Conservation (phyloP, 2,113 vertebrate genomes). For the Cyphomyrus plagiostoma region DNA sequence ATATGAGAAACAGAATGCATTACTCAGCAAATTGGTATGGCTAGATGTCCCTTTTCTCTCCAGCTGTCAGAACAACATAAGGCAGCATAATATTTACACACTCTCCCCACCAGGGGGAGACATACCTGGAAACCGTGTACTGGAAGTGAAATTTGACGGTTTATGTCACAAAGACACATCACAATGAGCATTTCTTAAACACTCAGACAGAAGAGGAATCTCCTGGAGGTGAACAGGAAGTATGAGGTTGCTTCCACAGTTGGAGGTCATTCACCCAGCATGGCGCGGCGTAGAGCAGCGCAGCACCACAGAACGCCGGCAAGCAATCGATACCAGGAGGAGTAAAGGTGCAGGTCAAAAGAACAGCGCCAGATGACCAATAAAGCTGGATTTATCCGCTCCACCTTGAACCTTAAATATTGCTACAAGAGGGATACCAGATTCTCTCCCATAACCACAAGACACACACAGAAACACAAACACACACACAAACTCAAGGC, state of each 20-base stretch:
- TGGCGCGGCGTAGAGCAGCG: neutral
- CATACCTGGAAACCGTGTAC: neutral
- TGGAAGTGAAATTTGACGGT: neutral
- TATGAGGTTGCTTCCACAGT: neutral
- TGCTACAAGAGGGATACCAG: neutral
- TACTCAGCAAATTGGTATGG: neutral
- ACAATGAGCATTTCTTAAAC: neutral
- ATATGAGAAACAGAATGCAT: neutral
- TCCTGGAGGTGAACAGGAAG: neutral
- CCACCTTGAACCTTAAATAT: neutral
- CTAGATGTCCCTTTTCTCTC: neutral
- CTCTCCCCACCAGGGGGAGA: neutral
- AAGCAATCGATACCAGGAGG: neutral
- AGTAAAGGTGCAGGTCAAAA: conserved; percentile 32
- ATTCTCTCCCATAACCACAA: neutral
- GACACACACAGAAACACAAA: conserved; percentile 1
- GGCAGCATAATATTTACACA: neutral
- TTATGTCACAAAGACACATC: neutral
- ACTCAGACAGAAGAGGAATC: neutral
- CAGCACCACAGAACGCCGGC: neutral
- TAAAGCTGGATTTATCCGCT: conserved; percentile 33
- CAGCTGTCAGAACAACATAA: neutral
- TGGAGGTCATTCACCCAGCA: neutral
- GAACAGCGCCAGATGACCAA: conserved; percentile 31
- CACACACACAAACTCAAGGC: neutral